Base-by-base conservation (phyloP, 2,113 vertebrate genomes). In the Gulo gulo region DNA sequence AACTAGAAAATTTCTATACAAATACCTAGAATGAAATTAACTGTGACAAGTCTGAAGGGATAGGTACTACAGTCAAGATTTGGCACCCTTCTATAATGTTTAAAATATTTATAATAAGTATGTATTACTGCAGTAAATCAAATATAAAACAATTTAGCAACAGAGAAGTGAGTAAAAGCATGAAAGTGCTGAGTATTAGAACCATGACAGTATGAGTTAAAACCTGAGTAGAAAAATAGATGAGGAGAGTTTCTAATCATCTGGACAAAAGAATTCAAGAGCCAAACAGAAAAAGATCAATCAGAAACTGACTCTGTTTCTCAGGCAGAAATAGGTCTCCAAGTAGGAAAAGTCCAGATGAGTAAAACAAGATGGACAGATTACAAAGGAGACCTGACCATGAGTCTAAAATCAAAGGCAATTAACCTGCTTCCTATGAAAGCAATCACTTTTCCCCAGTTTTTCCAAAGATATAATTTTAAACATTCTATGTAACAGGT, bases 81-180 rank as follows among this genome's bases (percentile, higher is more conserved):
- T 15, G 21, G 10, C 7, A 80, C 42, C 23, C 80, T 94, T 92
- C 47, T 85, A 34, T 73, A 93, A 67, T 55, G 31, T 81, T 89
- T 63, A 34, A 92, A 84, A 73, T 39, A 23, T 93, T 57, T 91
- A n/a, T 95, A 94, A 81, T n/a, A 79, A 93, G 39, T 73, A 91
- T 57, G n/a, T 63, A 85, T 83, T 79, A 91, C 65, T 76, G 47
- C n/a, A 39, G 59, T 71, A 86, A 59, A 12, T 84, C 91, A 94
- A 39, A 86, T 36, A 52, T 23, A 61, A 86, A 92, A 86, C 26
- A 88, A 67, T n/a, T 91, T 42, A 65, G 16, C 26, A 95, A 90
- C 7, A 20, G 47, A 16, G 11, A 65, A 24, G 26, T 80, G 55
- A 94, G 34, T 73, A 21, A 36, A 97, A 92, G 34, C 31, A 80